These are phyloP conservation scores for Scaptodrosophila lebanonensis DNA, from an alignment of 1,140 invertebrate species.

Conservation along the genomic window DNA sequence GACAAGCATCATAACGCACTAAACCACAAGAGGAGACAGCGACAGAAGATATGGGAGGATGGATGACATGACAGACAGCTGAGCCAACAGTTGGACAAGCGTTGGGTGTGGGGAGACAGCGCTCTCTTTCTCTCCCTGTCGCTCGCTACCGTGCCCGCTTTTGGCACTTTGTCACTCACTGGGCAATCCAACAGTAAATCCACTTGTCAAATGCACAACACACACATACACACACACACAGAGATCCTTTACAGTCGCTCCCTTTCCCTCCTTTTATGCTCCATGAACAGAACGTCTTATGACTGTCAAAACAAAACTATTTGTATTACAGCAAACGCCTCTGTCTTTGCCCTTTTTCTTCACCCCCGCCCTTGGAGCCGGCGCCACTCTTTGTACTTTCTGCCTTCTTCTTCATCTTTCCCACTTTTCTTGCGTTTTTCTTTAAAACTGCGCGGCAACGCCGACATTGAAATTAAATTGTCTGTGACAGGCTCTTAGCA, in stretches of 20 bases:
- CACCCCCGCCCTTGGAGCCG: constrained; percentile 7
- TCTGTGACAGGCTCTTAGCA: constrained; percentile 21
- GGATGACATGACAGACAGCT: too few species aligned
- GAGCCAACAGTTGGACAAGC: too few species aligned
- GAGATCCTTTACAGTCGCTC: too few species aligned
- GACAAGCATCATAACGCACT: constrained; percentile 18
- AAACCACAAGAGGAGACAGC: constrained; percentile 7
- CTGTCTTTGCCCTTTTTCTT: constrained; percentile 14
- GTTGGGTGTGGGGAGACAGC: too few species aligned
- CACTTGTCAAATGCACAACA: constrained; percentile 45
- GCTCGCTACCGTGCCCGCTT: too few species aligned
- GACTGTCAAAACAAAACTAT: constrained; percentile 55
- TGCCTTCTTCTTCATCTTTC: constrained; percentile 41
- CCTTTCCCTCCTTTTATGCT: too few species aligned
- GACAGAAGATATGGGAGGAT: too few species aligned
- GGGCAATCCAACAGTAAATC: constrained; percentile 31
- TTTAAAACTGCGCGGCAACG: not conserved
- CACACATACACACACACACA: constrained; percentile 3
- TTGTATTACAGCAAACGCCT: constrained; percentile 9
- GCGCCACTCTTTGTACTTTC: constrained; percentile 16
- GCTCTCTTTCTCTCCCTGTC: too few species aligned
- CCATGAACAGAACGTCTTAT: constrained; percentile 36
- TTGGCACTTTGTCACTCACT: constrained; percentile 2
- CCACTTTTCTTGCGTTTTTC: too few species aligned
- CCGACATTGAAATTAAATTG: constrained; percentile 56